Conservation (phyloP, 2,113 vertebrate genomes). For the Oreochromis aureus region DNA sequence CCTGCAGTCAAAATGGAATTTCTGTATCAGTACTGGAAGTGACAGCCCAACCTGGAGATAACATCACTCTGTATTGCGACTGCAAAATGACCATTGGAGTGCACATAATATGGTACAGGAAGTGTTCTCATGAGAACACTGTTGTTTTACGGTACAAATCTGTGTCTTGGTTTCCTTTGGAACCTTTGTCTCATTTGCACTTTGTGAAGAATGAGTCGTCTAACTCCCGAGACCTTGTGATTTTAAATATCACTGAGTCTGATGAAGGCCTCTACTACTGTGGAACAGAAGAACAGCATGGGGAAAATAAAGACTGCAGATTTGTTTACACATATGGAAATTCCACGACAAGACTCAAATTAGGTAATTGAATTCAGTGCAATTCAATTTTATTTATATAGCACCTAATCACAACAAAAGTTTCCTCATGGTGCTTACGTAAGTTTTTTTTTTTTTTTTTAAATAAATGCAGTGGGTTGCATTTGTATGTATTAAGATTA, state of each 20-base stretch:
- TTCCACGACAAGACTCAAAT: neutral
- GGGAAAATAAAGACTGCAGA: neutral
- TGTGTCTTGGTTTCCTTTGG: neutral
- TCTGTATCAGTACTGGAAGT: neutral
- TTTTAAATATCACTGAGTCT: neutral
- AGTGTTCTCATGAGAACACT: conserved; percentile 2
- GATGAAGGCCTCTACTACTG: conserved; percentile 20
- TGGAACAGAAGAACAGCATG: neutral
- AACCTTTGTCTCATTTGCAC: neutral
- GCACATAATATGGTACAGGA: conserved; percentile 5
- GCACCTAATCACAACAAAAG: neutral
- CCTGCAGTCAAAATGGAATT: neutral
- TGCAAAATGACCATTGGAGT: neutral
- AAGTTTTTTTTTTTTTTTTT: neutral
- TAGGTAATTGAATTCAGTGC: neutral
- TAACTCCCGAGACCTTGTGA: neutral
- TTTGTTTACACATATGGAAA: neutral
- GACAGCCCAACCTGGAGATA: neutral
- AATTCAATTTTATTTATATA: neutral
- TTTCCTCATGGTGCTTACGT: neutral
- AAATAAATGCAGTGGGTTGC: neutral
- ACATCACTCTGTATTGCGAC: conserved; percentile 9
- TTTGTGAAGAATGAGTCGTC: neutral
- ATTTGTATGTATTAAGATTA: neutral
- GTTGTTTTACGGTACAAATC: neutral